Evolutionary conservation across 2,797 vertebrate genomes (phyloP).

Genomic region (Pantherophis vulpinus): DNA sequence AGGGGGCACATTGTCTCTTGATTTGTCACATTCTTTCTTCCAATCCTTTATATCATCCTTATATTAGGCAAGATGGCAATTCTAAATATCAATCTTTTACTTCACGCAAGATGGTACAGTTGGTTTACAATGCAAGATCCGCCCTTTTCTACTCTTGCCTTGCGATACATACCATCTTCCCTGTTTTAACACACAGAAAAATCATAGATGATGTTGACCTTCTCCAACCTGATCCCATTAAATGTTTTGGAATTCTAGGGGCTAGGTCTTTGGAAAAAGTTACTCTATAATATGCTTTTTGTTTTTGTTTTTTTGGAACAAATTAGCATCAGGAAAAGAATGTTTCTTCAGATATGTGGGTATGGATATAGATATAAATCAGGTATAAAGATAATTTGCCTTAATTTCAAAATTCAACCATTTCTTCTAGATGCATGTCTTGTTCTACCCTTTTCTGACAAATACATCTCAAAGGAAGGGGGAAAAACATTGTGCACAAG

Average conservation of each 20-base stretch:
- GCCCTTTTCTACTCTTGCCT: background rate
- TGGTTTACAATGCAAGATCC: background rate
- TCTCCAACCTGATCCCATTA: background rate
- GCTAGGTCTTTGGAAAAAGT: background rate
- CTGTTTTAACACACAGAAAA: background rate
- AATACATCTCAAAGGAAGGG: slow-evolving; percentile 19
- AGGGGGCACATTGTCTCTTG: background rate
- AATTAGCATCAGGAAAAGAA: background rate
- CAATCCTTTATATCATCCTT: background rate
- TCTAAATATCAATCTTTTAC: background rate
- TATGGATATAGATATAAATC: background rate
- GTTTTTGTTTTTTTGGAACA: background rate
- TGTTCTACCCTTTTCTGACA: slow-evolving; percentile 15
- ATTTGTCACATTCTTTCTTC: background rate
- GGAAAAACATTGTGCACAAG: background rate
- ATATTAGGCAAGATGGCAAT: background rate
- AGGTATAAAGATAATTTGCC: background rate
- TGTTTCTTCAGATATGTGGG: background rate
- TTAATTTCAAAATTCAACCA: slow-evolving; percentile 1
- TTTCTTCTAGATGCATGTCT: background rate
- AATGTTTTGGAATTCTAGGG: background rate
- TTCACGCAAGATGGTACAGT: background rate
- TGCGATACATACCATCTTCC: too few species aligned
- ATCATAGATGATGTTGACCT: background rate
- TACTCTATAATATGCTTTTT: background rate